Conservation (phyloP, 2,888 invertebrate genomes). For the Nomada ruficornis region DNA sequence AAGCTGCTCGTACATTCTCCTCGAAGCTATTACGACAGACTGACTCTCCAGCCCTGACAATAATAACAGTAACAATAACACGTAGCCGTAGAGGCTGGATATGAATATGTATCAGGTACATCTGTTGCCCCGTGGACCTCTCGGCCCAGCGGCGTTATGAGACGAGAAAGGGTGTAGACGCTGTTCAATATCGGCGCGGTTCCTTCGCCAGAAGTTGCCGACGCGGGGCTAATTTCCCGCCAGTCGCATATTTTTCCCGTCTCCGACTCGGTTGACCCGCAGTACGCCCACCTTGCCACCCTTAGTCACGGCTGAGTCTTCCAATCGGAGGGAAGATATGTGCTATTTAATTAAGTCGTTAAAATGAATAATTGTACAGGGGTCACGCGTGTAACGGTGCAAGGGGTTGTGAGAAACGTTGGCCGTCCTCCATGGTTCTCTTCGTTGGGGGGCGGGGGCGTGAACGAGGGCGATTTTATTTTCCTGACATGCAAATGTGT, state of each 20-base stretch:
- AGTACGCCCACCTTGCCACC: too few relatives aligned
- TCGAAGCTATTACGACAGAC: slow-evolving; percentile 42
- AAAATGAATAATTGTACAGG: background rate
- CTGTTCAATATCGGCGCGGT: slow-evolving; percentile 73
- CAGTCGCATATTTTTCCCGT: slow-evolving; percentile 36
- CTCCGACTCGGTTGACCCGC: background rate
- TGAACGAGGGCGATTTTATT: slow-evolving; percentile 15
- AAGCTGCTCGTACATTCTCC: slow-evolving; percentile 25
- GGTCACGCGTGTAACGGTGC: background rate
- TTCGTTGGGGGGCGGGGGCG: slow-evolving; percentile 16
- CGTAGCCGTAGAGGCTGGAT: slow-evolving; percentile 57
- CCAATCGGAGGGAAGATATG: background rate
- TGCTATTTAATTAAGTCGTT: slow-evolving; percentile 31
- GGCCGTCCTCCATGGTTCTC: background rate
- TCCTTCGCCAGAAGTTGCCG: slow-evolving; percentile 56
- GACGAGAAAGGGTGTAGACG: slow-evolving; percentile 73
- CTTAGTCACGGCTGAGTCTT: background rate
- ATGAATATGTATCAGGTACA: slow-evolving; percentile 80
- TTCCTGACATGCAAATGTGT: slow-evolving; percentile 11
- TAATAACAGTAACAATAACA: slow-evolving; percentile 72
- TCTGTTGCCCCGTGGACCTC: slow-evolving; percentile 73
- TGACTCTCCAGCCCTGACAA: slow-evolving; percentile 54
- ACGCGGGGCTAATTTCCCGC: slow-evolving; percentile 59
- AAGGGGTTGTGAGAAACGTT: background rate
- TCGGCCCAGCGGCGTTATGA: slow-evolving; percentile 58